phyloP scores from a whole-genome alignment of 2,888 invertebrate genomes.

The Melangyna quadrimaculata region DNA sequence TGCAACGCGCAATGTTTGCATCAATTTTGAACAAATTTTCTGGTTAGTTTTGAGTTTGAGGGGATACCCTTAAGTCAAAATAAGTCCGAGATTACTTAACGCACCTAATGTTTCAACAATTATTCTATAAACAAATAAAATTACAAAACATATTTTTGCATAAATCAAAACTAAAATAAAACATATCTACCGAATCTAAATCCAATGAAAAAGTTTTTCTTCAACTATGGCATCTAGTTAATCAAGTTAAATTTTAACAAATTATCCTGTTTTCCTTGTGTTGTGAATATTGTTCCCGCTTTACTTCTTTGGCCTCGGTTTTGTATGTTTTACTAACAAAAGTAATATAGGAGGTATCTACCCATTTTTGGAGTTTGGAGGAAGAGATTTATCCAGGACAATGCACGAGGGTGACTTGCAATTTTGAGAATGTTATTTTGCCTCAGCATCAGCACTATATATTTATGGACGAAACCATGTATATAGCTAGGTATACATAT shows the following conservation, averaged over 20 bases:
- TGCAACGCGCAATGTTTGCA: too few relatives aligned
- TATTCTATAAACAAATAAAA: too few relatives aligned
- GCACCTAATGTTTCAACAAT: too few relatives aligned
- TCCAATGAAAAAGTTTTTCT: conserved; percentile 48
- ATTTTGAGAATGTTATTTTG: conserved; percentile 27
- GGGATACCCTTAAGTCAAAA: too few relatives aligned
- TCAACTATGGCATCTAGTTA: conserved; percentile 15
- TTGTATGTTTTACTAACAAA: background rate
- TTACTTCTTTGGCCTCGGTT: background rate
- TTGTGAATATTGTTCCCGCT: background rate
- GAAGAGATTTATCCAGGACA: conserved; percentile 51
- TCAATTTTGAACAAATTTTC: too few relatives aligned
- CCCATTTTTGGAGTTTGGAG: conserved; percentile 24
- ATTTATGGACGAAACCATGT: background rate
- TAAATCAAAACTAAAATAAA: conserved; percentile 15
- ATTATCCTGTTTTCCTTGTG: conserved; percentile 50
- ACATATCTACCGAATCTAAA: conserved; percentile 26
- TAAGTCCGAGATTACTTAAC: too few relatives aligned
- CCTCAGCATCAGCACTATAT: background rate
- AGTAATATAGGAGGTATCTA: background rate
- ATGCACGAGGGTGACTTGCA: conserved; percentile 50
- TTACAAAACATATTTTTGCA: conserved; percentile 1
- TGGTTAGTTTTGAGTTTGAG: too few relatives aligned
- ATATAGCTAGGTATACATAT: background rate
- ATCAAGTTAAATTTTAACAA: conserved; percentile 56